Evolutionary conservation across 2,888 invertebrate species (phyloP).

Genomic region (Agonopterix heracliana): DNA sequence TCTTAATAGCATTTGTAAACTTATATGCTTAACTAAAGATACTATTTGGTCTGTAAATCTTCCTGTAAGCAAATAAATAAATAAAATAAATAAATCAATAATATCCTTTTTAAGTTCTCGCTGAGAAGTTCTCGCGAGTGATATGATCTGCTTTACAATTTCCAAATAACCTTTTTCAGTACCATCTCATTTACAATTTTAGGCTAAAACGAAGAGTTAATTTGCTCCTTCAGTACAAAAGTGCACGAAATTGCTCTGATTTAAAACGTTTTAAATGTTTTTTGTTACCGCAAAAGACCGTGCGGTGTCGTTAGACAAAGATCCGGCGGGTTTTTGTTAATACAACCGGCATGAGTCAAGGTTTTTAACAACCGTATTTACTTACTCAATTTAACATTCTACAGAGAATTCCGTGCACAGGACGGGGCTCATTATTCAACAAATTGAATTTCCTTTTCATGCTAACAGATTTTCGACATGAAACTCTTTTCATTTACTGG

Average conservation of each 20-base stretch:
- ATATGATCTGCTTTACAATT: no score
- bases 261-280: constrained; percentile 6
- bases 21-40: no score
- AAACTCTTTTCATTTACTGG: constrained; percentile 13
- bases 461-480: constrained; percentile 28
- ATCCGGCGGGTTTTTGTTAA: constrained; percentile 10
- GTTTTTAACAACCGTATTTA: constrained; percentile 11
- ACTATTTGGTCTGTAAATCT: no score
- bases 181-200: background rate
- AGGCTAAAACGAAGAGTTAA: background rate
- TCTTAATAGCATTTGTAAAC: no score
- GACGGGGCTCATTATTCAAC: constrained; percentile 39
- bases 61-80: no score
- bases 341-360: constrained; percentile 13
- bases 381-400: constrained; percentile 40
- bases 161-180: no score
- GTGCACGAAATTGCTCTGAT: constrained; percentile 3
- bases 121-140: no score
- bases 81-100: no score
- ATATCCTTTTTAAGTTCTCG: no score
- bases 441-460: constrained; percentile 35
- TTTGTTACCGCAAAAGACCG: constrained; percentile 4
- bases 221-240: background rate
- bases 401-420: constrained; percentile 36
- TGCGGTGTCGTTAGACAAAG: constrained; percentile 12